Base-by-base conservation (phyloP, 1,140 invertebrate species). In the Nymphalis io region DNA sequence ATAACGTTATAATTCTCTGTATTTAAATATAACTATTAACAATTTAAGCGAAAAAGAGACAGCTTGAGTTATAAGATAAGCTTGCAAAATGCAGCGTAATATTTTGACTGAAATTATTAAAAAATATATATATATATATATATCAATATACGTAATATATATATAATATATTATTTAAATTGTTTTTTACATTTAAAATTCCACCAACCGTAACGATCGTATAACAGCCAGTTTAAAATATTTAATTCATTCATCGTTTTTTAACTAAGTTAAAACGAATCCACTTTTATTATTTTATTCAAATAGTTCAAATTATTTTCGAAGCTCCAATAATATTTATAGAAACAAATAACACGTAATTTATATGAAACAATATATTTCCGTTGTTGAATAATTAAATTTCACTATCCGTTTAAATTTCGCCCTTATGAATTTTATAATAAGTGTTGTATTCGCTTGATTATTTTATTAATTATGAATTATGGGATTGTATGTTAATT, bases 291-390 rank as follows among this genome's bases (percentile, higher is more conserved):
- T 33, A 33, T 33, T 33, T 33, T 33, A 33, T 33, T 33, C 6
- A 4, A 33, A 33, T 8, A 1, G 27, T 33, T 33, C 27, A 33
- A 33, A 33, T 33, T 0, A 33, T 33, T 33, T 33, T 33, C 27
- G 27, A 33, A 5, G 27, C 27, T 33, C 27, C 27, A 33, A 33
- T 33, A 33, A 8, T 10, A 51, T 51, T 51, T 10, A 8, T 16
- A 51, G 15, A 42, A 15, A 18, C 46, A 51, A 51, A 16, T 27
- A 55, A 27, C 27, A 15, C 51, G 20, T 55, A 55, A 55, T 55
- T 55, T 55, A 55, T 55, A 55, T 55, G 51, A 55, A 55, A 55
- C n/a, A 55, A 12, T 55, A 33, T 15, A 55, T 55, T 55, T 27
- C 13, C 21, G 51, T 27, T 21, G 16, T 55, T 55, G 23, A 55